Conservation (phyloP, 2,888 invertebrate genomes). For the Pyrrhia umbra region DNA sequence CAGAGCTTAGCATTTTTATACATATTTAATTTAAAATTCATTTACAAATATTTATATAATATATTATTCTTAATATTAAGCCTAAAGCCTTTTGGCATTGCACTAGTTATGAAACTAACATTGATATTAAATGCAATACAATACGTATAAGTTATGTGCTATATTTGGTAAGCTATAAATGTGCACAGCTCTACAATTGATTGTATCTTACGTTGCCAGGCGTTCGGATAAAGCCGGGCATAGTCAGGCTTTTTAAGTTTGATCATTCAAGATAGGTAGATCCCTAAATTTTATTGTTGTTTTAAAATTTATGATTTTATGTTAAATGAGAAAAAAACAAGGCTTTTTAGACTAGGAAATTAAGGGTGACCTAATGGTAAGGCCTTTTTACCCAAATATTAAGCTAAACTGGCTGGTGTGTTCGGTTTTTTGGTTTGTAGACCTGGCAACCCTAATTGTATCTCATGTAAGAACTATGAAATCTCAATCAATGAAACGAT, state of each 20-base stretch:
- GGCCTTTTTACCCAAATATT: too few relatives aligned
- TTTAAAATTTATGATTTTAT: too few relatives aligned
- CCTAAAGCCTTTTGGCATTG: slow-evolving; percentile 62
- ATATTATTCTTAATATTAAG: slow-evolving; percentile 36
- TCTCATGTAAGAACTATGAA: neutral
- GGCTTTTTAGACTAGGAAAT: too few relatives aligned
- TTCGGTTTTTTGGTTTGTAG: too few relatives aligned
- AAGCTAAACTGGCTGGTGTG: too few relatives aligned
- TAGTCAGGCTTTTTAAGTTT: too few relatives aligned
- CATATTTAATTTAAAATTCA: slow-evolving; percentile 55
- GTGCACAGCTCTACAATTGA: slow-evolving; percentile 1
- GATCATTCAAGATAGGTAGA: too few relatives aligned
- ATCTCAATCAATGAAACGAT: slow-evolving; percentile 6
- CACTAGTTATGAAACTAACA: slow-evolving; percentile 50
- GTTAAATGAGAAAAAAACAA: too few relatives aligned
- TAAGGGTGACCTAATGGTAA: too few relatives aligned
- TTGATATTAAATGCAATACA: slow-evolving; percentile 27
- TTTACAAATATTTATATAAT: slow-evolving; percentile 52
- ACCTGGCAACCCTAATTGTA: too few relatives aligned
- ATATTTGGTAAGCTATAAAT: slow-evolving; percentile 20
- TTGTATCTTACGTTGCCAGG: neutral
- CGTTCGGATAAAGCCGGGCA: too few relatives aligned
- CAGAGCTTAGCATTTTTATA: slow-evolving; percentile 52
- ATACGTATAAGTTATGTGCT: slow-evolving; percentile 8
- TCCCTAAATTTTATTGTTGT: too few relatives aligned